Evolutionary conservation across 2,797 vertebrate genomes (phyloP).

Genomic region (Uromys caudimaculatus): DNA sequence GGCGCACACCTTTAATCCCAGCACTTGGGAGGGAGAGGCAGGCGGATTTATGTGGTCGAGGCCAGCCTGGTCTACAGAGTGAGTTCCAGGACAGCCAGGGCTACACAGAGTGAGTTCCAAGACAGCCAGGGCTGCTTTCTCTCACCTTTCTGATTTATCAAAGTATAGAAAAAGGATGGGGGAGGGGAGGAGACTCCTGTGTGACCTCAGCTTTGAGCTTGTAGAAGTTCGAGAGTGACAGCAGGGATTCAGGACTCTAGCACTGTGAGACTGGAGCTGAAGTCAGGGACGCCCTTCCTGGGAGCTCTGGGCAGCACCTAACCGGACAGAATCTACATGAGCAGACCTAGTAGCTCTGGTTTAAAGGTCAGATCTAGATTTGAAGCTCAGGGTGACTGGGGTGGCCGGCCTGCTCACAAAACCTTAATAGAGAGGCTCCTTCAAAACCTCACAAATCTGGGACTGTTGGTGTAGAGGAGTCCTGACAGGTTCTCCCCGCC

Average conservation of each 20-base stretch:
- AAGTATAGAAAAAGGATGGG: background rate
- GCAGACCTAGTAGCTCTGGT: fast-evolving
- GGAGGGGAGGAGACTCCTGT: fast-evolving
- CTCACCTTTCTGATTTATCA: background rate
- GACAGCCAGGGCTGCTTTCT: background rate
- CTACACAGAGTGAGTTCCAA: too few species aligned
- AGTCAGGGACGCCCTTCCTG: background rate
- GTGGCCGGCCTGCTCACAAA: background rate
- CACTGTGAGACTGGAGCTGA: fast-evolving
- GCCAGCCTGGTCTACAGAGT: too few species aligned
- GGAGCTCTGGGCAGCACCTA: background rate
- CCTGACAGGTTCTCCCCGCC: background rate
- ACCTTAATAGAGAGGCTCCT: background rate
- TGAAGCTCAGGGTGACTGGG: fast-evolving
- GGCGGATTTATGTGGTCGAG: too few species aligned
- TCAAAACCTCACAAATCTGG: background rate
- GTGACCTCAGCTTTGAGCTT: background rate
- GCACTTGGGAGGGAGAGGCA: too few species aligned
- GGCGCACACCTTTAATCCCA: too few species aligned
- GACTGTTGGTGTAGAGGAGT: background rate
- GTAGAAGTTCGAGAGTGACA: background rate
- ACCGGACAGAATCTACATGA: background rate
- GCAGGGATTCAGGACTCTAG: fast-evolving
- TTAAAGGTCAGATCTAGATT: background rate
- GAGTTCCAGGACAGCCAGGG: too few species aligned